Evolutionary conservation across 2,888 invertebrate genomes (phyloP).

Genomic region (Clistopyga incitator): DNA sequence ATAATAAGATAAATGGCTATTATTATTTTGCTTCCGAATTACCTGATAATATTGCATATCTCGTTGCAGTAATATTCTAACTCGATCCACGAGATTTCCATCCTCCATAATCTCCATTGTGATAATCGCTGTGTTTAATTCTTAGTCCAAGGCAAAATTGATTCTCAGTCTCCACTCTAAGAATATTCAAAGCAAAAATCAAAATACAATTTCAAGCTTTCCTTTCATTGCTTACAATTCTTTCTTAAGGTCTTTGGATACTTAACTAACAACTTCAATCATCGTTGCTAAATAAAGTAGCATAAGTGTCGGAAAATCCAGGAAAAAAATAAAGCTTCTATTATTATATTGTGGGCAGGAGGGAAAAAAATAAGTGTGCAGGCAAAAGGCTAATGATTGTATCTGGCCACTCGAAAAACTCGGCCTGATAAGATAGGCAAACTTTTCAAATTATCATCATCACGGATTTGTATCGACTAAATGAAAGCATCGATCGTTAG

Average conservation of each 20-base stretch:
- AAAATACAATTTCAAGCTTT: background rate
- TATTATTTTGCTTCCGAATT: background rate
- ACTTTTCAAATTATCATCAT: conserved; percentile 9
- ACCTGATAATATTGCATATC: conserved; percentile 95
- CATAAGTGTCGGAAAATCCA: too few species aligned
- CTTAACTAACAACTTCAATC: too few species aligned
- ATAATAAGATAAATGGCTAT: background rate
- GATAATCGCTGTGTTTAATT: conserved; percentile 32
- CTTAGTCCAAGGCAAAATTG: conserved; percentile 33
- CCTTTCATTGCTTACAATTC: background rate
- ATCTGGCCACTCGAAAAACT: background rate
- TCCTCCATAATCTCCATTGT: conserved; percentile 95
- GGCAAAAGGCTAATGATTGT: background rate
- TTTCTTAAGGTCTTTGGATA: too few species aligned
- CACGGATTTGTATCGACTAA: conserved; percentile 2
- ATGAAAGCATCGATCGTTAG: background rate
- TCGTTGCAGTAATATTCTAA: conserved; percentile 92
- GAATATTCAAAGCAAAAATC: background rate
- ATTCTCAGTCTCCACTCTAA: background rate
- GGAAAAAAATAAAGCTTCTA: too few species aligned
- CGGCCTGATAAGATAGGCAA: background rate
- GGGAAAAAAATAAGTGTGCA: background rate
- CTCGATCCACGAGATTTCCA: conserved; percentile 95
- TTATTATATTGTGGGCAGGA: too few species aligned
- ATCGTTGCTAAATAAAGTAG: too few species aligned